Evolutionary conservation across 2,113 vertebrate species (phyloP).

Genomic region (Ammodytes marinus): DNA sequence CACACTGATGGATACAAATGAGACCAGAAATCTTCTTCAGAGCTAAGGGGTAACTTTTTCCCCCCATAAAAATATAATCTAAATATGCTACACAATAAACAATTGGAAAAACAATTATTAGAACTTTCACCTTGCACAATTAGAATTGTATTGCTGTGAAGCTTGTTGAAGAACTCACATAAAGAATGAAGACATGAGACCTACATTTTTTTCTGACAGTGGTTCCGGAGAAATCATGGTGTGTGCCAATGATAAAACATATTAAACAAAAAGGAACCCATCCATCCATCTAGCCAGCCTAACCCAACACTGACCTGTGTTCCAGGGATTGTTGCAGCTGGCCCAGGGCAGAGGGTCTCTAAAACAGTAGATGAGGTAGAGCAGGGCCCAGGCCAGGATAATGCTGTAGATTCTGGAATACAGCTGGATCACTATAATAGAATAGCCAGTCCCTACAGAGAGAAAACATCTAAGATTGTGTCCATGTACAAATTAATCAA

Average conservation of each 20-base stretch:
- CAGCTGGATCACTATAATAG: conserved; percentile 85
- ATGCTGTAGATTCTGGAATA: conserved; percentile 89
- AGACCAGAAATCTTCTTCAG: too few species aligned
- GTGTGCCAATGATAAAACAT: too few species aligned
- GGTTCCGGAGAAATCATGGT: too few species aligned
- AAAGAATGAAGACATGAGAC: neutral
- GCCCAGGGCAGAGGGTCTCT: conserved; percentile 88
- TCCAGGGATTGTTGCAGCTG: conserved; percentile 89
- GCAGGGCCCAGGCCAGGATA: conserved; percentile 90
- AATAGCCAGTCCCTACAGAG: conserved; percentile 88
- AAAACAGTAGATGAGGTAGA: conserved; percentile 91
- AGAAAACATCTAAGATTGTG: neutral
- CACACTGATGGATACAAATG: too few species aligned
- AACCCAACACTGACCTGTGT: conserved; percentile 83
- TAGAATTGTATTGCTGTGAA: too few species aligned
- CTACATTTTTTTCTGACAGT: neutral
- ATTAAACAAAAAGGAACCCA: neutral
- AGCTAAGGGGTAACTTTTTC: too few species aligned
- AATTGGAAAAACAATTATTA: too few species aligned
- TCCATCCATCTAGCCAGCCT: neutral
- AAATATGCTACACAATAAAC: too few species aligned
- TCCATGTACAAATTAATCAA: too few species aligned
- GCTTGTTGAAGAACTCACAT: too few species aligned
- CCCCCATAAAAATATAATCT: too few species aligned
- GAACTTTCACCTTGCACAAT: too few species aligned